Conservation (phyloP, 2,113 vertebrate genomes). For the Pyrgilauda ruficollis region DNA sequence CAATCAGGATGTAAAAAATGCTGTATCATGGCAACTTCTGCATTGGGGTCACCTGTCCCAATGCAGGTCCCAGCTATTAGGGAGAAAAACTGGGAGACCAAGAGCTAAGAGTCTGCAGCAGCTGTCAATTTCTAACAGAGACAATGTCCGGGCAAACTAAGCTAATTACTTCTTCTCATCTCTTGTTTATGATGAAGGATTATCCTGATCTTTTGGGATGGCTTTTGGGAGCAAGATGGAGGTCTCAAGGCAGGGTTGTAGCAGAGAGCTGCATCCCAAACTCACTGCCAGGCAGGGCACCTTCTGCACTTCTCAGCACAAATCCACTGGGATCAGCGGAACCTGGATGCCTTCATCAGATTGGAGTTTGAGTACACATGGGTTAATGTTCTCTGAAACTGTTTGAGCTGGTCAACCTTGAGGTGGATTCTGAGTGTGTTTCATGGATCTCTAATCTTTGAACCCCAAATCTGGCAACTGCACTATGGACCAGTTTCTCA, state of each 20-base stretch:
- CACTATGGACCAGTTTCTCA: background rate
- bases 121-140: accelerated
- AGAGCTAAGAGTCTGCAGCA: background rate
- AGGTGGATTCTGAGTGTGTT: background rate
- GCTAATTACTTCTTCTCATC: background rate
- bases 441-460: background rate
- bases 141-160: background rate
- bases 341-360: background rate
- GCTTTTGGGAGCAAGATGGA: background rate
- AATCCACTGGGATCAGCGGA: accelerated
- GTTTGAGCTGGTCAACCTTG: background rate
- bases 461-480: background rate
- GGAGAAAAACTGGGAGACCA: background rate
- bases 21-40: accelerated
- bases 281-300: too few relatives aligned
- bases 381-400: background rate
- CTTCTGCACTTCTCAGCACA: background rate
- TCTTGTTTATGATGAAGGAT: background rate
- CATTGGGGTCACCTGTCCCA: background rate
- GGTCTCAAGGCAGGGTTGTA: background rate
- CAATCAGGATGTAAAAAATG: background rate
- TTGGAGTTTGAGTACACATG: background rate
- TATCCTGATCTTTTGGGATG: background rate
- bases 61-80: accelerated
- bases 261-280: background rate